A percentile compares a stretch with the other conserved stretches of the same genome.
phyloP scores from a whole-genome alignment of 1,140 invertebrate species.

The Rhopalosiphum padi region DNA sequence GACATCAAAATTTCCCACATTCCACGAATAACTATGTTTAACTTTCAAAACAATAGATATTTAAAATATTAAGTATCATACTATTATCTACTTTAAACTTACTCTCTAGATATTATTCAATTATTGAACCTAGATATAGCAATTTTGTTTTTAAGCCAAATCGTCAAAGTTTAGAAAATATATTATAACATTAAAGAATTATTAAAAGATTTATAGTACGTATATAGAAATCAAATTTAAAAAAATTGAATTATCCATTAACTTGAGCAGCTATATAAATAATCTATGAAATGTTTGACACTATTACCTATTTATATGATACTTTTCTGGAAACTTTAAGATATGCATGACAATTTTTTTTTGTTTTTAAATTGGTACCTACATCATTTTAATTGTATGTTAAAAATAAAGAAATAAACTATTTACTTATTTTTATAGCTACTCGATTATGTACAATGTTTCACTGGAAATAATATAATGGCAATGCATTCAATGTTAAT shows the following conservation, averaged over 20 bases:
- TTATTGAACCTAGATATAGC: neutral
- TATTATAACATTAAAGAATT: neutral
- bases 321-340: neutral
- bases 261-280: neutral
- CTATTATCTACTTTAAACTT: neutral
- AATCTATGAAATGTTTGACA: neutral
- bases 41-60: neutral
- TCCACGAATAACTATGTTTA: neutral
- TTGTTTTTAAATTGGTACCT: neutral
- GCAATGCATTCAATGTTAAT: conserved; percentile 90
- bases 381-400: neutral
- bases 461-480: conserved; percentile 81
- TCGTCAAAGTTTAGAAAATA: neutral
- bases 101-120: neutral
- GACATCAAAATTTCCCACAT: neutral
- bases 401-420: neutral
- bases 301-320: neutral
- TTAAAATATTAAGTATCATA: neutral
- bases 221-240: neutral
- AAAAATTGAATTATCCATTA: neutral
- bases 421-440: conserved; percentile 64
- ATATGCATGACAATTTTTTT: neutral
- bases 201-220: neutral
- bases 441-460: conserved; percentile 76
- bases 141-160: neutral